Percentiles rank a stretch among this genome's conserved stretches.
These are phyloP conservation scores for Calameuta pallipes DNA, from an alignment of 2,888 invertebrate species.

Conservation along the genomic window DNA sequence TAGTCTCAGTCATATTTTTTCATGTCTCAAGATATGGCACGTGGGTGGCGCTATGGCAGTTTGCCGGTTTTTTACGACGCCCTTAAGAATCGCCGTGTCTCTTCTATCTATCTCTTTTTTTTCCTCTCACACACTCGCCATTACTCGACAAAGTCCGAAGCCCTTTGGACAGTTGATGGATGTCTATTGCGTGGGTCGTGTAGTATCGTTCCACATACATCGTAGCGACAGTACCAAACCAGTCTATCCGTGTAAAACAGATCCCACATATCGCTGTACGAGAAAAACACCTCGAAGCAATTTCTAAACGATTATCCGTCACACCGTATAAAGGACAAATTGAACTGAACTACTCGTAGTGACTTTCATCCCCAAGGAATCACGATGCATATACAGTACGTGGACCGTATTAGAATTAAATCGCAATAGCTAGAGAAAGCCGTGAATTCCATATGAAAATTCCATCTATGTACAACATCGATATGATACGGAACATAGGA, in stretches of 20 bases:
- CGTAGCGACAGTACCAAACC: not conserved
- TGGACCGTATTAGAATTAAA: not conserved
- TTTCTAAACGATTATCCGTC: not conserved
- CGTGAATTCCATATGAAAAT: not conserved
- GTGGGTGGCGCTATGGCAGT: slow-evolving; percentile 61
- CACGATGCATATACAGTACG: not conserved
- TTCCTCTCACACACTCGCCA: slow-evolving; percentile 54
- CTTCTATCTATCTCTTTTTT: slow-evolving; percentile 23
- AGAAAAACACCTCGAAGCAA: not conserved
- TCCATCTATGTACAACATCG: not conserved
- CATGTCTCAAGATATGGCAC: slow-evolving; percentile 53
- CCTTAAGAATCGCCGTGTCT: slow-evolving; percentile 52
- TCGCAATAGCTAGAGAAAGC: not conserved
- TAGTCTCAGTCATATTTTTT: slow-evolving; percentile 45
- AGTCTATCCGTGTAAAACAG: not conserved
- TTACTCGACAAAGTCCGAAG: slow-evolving; percentile 60
- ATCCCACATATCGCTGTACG: not conserved
- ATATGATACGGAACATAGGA: not conserved
- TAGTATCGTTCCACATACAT: slow-evolving; percentile 32
- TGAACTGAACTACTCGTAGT: not conserved
- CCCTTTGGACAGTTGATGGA: slow-evolving; percentile 58
- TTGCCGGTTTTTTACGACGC: slow-evolving; percentile 58
- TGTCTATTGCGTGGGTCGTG: slow-evolving; percentile 57
- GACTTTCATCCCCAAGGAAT: not conserved
- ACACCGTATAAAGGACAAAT: not conserved